Percentiles rank a stretch among this genome's conserved stretches.
Evolutionary conservation across 2,888 invertebrate genomes (phyloP).

Genomic region (Gandaritis pyraliata): DNA sequence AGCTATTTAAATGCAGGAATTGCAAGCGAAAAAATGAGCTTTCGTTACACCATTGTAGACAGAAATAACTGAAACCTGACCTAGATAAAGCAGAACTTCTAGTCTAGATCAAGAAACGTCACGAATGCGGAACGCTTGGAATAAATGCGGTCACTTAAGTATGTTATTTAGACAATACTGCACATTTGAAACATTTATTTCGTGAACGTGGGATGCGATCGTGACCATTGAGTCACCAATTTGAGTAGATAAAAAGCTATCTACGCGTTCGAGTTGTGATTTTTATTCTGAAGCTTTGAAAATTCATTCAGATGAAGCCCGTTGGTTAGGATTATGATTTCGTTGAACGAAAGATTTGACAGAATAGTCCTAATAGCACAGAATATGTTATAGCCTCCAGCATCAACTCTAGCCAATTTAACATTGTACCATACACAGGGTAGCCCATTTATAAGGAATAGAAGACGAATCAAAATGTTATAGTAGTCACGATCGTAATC

Average conservation of each 20-base stretch:
- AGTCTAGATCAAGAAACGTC: constrained; percentile 22
- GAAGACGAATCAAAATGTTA: too few relatives aligned
- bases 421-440: too few relatives aligned
- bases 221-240: constrained; percentile 5
- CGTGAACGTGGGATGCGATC: constrained; percentile 11
- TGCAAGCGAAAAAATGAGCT: constrained; percentile 20
- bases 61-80: constrained; percentile 39
- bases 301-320: too few relatives aligned
- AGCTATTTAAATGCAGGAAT: constrained; percentile 39
- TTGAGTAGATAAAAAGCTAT: not conserved
- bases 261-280: not conserved
- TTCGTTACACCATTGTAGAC: constrained; percentile 23
- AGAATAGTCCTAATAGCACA: too few relatives aligned
- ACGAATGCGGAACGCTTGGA: not conserved
- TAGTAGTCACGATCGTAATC: too few relatives aligned
- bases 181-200: constrained; percentile 11
- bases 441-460: too few relatives aligned
- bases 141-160: constrained; percentile 1
- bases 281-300: too few relatives aligned
- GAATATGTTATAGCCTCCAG: too few relatives aligned
- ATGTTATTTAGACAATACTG: constrained; percentile 12
- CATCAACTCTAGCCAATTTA: too few relatives aligned
- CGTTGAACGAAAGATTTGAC: too few relatives aligned
- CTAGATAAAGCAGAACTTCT: constrained; percentile 33
- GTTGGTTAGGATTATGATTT: too few relatives aligned